These are phyloP conservation scores for Brenthis ino DNA, from an alignment of 2,888 invertebrate genomes.

Conservation along the genomic window DNA sequence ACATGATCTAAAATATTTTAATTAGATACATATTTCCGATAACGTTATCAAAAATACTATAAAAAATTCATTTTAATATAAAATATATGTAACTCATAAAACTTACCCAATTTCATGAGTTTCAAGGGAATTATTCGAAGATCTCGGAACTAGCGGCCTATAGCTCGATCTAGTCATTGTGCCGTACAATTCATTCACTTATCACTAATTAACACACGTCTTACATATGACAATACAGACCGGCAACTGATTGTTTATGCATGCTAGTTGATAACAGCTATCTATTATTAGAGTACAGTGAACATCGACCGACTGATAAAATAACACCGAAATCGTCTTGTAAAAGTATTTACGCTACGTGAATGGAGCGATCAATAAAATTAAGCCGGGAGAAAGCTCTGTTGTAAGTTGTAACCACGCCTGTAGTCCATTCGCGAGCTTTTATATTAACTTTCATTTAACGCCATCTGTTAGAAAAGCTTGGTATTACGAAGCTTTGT, in stretches of 20 bases:
- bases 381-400: slow-evolving; percentile 67
- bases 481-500: background rate
- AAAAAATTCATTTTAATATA: background rate
- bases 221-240: slow-evolving; percentile 50
- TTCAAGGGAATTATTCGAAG: slow-evolving; percentile 69
- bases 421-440: slow-evolving; percentile 55
- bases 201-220: slow-evolving; percentile 47
- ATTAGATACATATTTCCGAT: background rate
- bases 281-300: slow-evolving; percentile 54
- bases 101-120: slow-evolving; percentile 70
- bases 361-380: slow-evolving; percentile 67
- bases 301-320: slow-evolving; percentile 46
- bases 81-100: slow-evolving; percentile 8
- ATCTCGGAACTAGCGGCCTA: slow-evolving; percentile 70
- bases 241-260: slow-evolving; percentile 63
- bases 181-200: slow-evolving; percentile 31
- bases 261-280: slow-evolving; percentile 46
- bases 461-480: slow-evolving; percentile 59
- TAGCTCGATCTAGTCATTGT: slow-evolving; percentile 76
- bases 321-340: slow-evolving; percentile 53
- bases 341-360: slow-evolving; percentile 58
- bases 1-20: background rate
- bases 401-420: slow-evolving; percentile 57
- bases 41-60: background rate
- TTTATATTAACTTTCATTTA: slow-evolving; percentile 40